Evolutionary conservation across 1,140 invertebrate genomes (phyloP).

Genomic region (Bombyx mandarina): DNA sequence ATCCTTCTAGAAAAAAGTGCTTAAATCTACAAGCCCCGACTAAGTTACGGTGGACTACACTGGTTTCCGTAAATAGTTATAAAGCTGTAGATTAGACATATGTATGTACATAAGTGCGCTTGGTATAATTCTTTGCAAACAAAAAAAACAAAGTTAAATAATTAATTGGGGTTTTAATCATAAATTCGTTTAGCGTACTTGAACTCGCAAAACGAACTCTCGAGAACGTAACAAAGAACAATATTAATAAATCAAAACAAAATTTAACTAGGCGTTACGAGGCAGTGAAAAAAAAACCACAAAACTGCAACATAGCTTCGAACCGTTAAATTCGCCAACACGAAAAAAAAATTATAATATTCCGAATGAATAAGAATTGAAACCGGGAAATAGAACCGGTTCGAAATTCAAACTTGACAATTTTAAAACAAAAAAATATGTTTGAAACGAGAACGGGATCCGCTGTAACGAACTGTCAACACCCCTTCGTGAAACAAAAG

Average conservation of each 20-base stretch:
- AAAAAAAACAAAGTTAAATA: constrained; percentile 6
- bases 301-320: constrained; percentile 45
- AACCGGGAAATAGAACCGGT: constrained; percentile 59
- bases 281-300: constrained; percentile 40
- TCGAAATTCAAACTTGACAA: constrained; percentile 46
- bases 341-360: constrained; percentile 30
- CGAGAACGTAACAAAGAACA: constrained; percentile 28
- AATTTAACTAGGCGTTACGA: constrained; percentile 51
- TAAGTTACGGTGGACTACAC: too few relatives aligned
- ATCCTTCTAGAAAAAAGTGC: too few relatives aligned
- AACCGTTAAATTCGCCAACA: constrained; percentile 65
- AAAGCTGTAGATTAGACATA: background rate
- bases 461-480: constrained; percentile 67
- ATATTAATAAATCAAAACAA: constrained; percentile 63
- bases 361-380: constrained; percentile 44
- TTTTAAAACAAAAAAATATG: constrained; percentile 59
- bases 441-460: constrained; percentile 43
- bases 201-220: constrained; percentile 18
- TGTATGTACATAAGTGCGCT: background rate
- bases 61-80: background rate
- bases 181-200: background rate
- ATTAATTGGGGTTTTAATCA: background rate
- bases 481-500: constrained; percentile 67
- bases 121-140: background rate
- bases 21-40: too few relatives aligned